Base-by-base conservation (phyloP, 2,797 vertebrate species). In the Phoeniculus purpureus region DNA sequence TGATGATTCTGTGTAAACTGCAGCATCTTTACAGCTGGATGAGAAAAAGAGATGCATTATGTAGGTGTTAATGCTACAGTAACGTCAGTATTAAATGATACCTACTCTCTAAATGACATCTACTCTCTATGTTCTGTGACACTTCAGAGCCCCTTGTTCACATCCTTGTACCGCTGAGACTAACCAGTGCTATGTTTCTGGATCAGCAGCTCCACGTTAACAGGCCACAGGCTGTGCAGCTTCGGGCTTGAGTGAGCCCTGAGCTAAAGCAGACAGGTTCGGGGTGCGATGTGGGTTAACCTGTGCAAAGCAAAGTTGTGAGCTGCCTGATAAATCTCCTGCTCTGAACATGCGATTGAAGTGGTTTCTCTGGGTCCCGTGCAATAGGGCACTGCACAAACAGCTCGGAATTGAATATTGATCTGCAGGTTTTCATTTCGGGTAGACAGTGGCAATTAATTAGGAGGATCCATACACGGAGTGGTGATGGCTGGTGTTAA, bases 191-290 rank as follows among this genome's bases (percentile, higher is more conserved):
- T 9, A 1, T 43, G 29, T 43, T 51, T 59, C 11, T 16, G 15
- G n/a, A 20, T 7, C 21, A 79, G 16, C 3, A 0, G 3, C 3
- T n/a, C 21, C 4, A 3, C n/a, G 59, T 51, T 22, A n/a, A 16
- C 1, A 0, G 9, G 13, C 14, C 1, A 1, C 12, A 17, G 15
- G 3, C 54, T 23, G 16, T 4, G 5, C 9, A 15, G 0, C 8
- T 54, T 16, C 9, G 25, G 11, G 12, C 14, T 5, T 54, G 31
- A 27, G 9, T 23, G 2, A 0, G 1, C 6, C 1, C 12, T 19
- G 27, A 43, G 25, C 18, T 81, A 3, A 73, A 22, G 2, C 16
- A 6, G 9, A 10, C 6, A 6, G 18, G 19, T 2, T 43, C 23
- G 67, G 19, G 27, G 18, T 21, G 65, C 81, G 25, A 12, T 14